A percentile compares a stretch with the other conserved stretches of the same genome.
These are phyloP conservation scores for Autographa pulchrina DNA, from an alignment of 2,888 invertebrate species.

Conservation along the genomic window DNA sequence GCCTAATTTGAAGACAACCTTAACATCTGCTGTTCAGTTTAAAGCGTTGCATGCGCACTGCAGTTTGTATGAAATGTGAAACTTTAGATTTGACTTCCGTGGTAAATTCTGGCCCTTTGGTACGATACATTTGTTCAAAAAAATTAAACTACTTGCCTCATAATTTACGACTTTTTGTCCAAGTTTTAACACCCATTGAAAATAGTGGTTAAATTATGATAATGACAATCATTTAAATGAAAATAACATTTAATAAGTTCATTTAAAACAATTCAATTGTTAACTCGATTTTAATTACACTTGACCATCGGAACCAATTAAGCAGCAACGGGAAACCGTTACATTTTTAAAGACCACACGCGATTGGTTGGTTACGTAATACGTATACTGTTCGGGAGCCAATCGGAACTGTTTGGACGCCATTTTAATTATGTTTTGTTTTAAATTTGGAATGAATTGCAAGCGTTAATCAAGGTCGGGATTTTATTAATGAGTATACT, in stretches of 20 bases:
- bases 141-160: background rate
- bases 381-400: constrained; percentile 26
- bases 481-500: constrained; percentile 63
- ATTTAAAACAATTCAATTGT: constrained; percentile 31
- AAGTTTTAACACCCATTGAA: background rate
- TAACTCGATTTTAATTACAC: constrained; percentile 42
- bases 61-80: constrained; percentile 32
- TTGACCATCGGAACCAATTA: constrained; percentile 41
- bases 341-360: constrained; percentile 46
- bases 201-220: background rate
- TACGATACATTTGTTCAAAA: background rate
- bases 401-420: constrained; percentile 50
- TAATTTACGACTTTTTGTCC: background rate
- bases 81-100: constrained; percentile 17
- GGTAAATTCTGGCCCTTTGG: background rate
- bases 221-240: background rate
- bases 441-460: constrained; percentile 64
- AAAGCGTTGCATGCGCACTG: constrained; percentile 42
- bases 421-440: constrained; percentile 66
- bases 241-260: constrained; percentile 29
- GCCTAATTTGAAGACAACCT: constrained; percentile 60
- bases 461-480: constrained; percentile 65
- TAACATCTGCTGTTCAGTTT: constrained; percentile 40
- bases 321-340: constrained; percentile 47
- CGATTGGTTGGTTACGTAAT: constrained; percentile 44